Conservation (phyloP, 1,140 invertebrate genomes). For the Anthonomus grandis region DNA sequence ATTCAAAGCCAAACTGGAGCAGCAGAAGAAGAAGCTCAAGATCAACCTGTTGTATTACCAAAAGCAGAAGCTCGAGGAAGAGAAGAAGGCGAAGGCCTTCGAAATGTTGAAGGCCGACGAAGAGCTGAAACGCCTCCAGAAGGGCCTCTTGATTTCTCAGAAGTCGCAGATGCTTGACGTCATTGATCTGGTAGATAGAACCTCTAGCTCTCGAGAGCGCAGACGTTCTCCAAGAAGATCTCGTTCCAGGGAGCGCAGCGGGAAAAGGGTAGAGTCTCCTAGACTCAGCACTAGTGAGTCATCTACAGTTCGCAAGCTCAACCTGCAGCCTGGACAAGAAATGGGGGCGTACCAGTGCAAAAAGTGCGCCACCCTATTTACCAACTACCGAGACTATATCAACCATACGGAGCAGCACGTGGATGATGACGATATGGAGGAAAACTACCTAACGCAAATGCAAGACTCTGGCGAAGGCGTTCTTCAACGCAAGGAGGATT, state of each 20-base stretch:
- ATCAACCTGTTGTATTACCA: constrained; percentile 7
- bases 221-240: neutral
- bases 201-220: neutral
- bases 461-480: too few relatives aligned
- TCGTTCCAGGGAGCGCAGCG: too few relatives aligned
- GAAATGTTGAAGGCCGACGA: constrained; percentile 4
- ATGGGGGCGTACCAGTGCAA: neutral
- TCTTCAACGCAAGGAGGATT: too few relatives aligned
- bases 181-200: neutral
- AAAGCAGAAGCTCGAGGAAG: constrained; percentile 6
- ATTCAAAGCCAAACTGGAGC: constrained; percentile 2
- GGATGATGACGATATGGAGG: constrained; percentile 1
- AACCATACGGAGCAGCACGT: neutral
- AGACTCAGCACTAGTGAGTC: too few relatives aligned
- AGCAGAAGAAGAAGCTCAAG: constrained; percentile 5
- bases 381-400: constrained; percentile 6
- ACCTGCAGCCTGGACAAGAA: neutral
- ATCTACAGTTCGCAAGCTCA: neutral
- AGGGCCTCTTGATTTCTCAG: neutral
- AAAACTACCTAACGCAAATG: neutral
- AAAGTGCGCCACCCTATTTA: constrained; percentile 2
- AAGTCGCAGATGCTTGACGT: neutral
- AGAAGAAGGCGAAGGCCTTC: neutral
- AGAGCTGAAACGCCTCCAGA: neutral
- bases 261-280: too few relatives aligned